Conservation (phyloP, 2,888 invertebrate species). For the Tenthredo mesomela region DNA sequence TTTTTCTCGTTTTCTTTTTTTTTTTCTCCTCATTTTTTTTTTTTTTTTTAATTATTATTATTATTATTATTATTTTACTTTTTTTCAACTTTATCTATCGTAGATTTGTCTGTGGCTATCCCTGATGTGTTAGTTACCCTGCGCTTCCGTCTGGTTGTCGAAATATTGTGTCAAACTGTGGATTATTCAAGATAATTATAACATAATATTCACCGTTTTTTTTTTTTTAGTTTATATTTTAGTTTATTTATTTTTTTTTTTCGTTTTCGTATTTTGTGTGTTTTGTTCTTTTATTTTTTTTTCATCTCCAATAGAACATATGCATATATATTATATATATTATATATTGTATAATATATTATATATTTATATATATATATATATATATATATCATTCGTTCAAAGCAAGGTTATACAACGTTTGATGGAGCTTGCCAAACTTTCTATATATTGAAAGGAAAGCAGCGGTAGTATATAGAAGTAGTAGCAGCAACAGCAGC, state of each 20-base stretch:
- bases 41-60: slow-evolving; percentile 66
- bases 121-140: slow-evolving; percentile 78
- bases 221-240: background rate
- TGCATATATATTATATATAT: background rate
- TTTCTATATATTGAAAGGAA: slow-evolving; percentile 49
- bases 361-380: too few relatives aligned
- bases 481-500: background rate
- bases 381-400: slow-evolving; percentile 1
- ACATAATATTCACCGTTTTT: background rate
- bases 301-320: background rate
- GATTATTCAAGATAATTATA: slow-evolving; percentile 24
- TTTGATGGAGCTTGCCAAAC: slow-evolving; percentile 44
- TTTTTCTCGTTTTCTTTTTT: slow-evolving; percentile 65
- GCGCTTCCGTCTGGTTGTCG: slow-evolving; percentile 78
- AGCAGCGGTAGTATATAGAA: slow-evolving; percentile 27
- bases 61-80: slow-evolving; percentile 72
- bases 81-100: slow-evolving; percentile 75
- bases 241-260: too few relatives aligned
- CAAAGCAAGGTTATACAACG: slow-evolving; percentile 33
- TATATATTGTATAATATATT: background rate
- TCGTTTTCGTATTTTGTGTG: background rate
- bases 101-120: slow-evolving; percentile 79
- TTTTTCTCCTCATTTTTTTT: slow-evolving; percentile 67
- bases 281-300: background rate
- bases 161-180: slow-evolving; percentile 76